Evolutionary conservation across 2,888 invertebrate species (phyloP).

Genomic region (Cenopis cana): DNA sequence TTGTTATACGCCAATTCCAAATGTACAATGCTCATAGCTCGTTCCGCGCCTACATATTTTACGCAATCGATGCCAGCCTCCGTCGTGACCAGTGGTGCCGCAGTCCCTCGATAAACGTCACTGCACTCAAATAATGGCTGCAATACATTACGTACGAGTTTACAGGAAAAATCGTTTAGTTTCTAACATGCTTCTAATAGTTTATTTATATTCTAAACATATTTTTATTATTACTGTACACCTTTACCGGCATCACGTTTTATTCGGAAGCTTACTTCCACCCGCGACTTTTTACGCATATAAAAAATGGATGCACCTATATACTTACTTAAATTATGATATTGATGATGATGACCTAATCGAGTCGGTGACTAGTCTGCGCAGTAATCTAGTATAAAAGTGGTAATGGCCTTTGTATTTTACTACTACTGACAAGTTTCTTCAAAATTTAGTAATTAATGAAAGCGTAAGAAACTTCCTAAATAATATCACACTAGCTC

Average conservation of each 20-base stretch:
- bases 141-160: constrained; percentile 33
- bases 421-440: background rate
- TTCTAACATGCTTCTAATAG: background rate
- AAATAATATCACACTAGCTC: too few relatives aligned
- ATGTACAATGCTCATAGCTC: background rate
- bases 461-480: too few relatives aligned
- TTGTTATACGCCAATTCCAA: too few relatives aligned
- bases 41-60: constrained; percentile 5
- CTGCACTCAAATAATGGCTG: constrained; percentile 35
- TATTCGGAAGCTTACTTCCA: too few relatives aligned
- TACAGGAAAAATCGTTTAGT: constrained; percentile 17
- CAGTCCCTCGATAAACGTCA: constrained; percentile 39
- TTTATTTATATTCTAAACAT: background rate
- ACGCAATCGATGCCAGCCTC: constrained; percentile 29
- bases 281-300: background rate
- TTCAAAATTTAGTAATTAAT: background rate
- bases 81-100: constrained; percentile 29
- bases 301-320: too few relatives aligned
- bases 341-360: too few relatives aligned
- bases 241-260: background rate
- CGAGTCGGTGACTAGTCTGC: too few relatives aligned
- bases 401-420: too few relatives aligned
- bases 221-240: background rate
- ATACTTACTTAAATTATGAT: too few relatives aligned
- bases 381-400: too few relatives aligned